These are phyloP conservation scores for Nyleta sp. DNA, from an alignment of 2,888 invertebrate species.

Conservation along the genomic window DNA sequence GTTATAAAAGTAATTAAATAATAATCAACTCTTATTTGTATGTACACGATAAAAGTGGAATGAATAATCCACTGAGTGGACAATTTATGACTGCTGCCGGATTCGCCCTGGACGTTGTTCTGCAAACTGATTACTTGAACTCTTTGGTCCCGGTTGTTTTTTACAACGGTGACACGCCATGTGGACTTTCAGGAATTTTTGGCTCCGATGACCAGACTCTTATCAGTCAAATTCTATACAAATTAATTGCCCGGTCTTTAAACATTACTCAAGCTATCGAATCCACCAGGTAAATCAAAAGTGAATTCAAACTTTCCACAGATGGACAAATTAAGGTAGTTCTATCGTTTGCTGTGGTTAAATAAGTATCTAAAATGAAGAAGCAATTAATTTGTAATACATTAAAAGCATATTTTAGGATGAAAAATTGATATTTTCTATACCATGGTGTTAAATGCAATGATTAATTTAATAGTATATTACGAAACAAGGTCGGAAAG, in stretches of 20 bases:
- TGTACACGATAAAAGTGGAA: conserved; percentile 82
- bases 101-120: conserved; percentile 83
- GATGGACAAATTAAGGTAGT: too few species aligned
- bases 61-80: conserved; percentile 84
- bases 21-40: too few species aligned
- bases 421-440: too few species aligned
- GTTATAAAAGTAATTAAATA: background rate
- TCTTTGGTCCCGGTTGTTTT: conserved; percentile 75
- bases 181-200: conserved; percentile 84
- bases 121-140: conserved; percentile 70
- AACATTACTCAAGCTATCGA: conserved; percentile 83
- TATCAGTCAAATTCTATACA: conserved; percentile 83
- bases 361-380: too few species aligned
- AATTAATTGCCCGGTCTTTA: conserved; percentile 81
- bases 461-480: too few species aligned
- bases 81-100: conserved; percentile 83
- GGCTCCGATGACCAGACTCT: conserved; percentile 84
- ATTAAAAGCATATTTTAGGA: too few species aligned
- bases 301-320: conserved; percentile 16
- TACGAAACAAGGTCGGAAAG: too few species aligned
- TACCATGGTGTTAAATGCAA: too few species aligned
- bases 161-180: conserved; percentile 77
- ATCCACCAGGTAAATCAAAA: conserved; percentile 83
- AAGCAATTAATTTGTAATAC: too few species aligned
- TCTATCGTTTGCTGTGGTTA: too few species aligned